Percentiles rank a stretch among this genome's conserved stretches.
phyloP scores from a whole-genome alignment of 2,797 vertebrate species.

The Meriones psammophilus region DNA sequence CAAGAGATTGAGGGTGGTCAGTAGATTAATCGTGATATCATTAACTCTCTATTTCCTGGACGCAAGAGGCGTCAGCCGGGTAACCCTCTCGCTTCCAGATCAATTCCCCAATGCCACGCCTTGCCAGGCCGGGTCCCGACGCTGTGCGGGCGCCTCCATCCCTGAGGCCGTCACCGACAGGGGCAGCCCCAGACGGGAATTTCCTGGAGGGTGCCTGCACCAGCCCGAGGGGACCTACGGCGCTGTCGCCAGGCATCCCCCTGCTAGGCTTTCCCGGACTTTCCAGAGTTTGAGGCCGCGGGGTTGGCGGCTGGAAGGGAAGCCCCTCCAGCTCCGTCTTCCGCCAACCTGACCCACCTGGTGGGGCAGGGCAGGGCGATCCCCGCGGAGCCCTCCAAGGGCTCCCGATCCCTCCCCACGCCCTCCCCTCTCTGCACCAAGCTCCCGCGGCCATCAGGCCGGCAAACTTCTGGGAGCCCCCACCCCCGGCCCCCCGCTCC shows the following conservation, averaged over 20 bases:
- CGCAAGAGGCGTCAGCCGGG: conserved; percentile 30
- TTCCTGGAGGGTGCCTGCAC: background rate
- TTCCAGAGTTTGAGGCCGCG: conserved; percentile 22
- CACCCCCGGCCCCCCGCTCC: background rate
- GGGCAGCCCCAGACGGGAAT: background rate
- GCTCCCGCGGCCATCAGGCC: background rate
- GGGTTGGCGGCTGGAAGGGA: background rate
- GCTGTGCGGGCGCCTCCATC: background rate
- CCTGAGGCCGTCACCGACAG: background rate
- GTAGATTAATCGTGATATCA: conserved; percentile 74
- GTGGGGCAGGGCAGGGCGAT: background rate
- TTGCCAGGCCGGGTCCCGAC: background rate
- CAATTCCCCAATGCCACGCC: conserved; percentile 70
- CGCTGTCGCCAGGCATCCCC: background rate
- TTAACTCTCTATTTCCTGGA: conserved; percentile 76
- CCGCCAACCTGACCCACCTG: background rate
- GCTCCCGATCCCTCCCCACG: background rate
- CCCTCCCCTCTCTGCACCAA: background rate
- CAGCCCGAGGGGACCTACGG: background rate
- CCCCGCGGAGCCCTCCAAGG: background rate
- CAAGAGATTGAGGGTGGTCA: background rate
- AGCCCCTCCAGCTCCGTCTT: background rate
- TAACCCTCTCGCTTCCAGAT: conserved; percentile 67
- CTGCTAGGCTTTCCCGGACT: background rate
- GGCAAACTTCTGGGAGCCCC: conserved; percentile 70